A percentile compares a stretch with the other conserved stretches of the same genome.
These are phyloP conservation scores for Tenebrio molitor DNA, from an alignment of 1,140 invertebrate genomes.

Conservation along the genomic window DNA sequence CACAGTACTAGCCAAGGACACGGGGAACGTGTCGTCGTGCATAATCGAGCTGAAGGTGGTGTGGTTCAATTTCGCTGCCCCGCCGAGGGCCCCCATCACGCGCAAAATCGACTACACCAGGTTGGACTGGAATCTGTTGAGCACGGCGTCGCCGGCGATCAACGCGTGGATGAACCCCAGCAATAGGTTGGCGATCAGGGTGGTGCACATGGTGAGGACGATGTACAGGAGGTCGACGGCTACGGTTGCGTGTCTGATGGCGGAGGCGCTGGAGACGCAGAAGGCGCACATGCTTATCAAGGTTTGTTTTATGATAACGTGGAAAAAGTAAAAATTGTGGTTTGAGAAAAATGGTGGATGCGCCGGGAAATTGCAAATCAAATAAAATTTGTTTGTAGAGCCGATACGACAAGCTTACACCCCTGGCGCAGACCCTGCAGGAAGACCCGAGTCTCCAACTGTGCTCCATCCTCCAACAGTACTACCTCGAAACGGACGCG, in stretches of 20 bases:
- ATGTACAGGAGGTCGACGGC: conserved; percentile 85
- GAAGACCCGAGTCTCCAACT: conserved; percentile 97
- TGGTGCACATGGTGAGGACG: conserved; percentile 83
- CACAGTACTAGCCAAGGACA: conserved; percentile 67
- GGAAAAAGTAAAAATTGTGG: too few species aligned
- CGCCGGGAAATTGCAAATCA: too few species aligned
- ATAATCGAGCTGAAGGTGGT: conserved; percentile 90
- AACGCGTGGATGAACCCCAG: conserved; percentile 98
- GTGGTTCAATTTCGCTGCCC: conserved; percentile 98
- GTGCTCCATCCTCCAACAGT: conserved; percentile 89
- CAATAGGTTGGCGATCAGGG: conserved; percentile 87
- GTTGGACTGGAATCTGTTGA: conserved; percentile 96
- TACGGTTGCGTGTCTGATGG: conserved; percentile 94
- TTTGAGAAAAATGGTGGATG: too few species aligned
- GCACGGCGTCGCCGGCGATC: conserved; percentile 95
- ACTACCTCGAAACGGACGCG: conserved; percentile 83
- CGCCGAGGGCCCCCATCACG: conserved; percentile 93
- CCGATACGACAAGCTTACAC: conserved; percentile 90
- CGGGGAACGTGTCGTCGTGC: conserved; percentile 82
- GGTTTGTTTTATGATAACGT: conserved; percentile 71
- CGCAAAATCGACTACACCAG: conserved; percentile 95
- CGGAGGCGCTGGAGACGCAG: conserved; percentile 89
- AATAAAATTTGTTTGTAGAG: conserved; percentile 83
- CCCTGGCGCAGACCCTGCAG: conserved; percentile 90
- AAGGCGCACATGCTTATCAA: conserved; percentile 87